phyloP scores from a whole-genome alignment of 2,113 vertebrate species.

The Furnarius figulus region DNA sequence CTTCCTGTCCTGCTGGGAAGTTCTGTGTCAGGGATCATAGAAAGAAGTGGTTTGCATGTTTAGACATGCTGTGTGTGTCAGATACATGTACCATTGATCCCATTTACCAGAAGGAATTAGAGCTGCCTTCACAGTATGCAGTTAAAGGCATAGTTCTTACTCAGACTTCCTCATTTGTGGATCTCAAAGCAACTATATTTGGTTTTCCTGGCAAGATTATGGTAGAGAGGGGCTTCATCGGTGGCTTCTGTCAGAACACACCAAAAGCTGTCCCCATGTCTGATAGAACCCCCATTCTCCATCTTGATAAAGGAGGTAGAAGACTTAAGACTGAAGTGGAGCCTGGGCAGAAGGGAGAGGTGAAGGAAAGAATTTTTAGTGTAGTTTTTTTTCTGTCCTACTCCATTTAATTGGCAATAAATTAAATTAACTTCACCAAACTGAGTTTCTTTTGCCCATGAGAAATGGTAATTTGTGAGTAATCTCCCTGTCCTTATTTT shows the following conservation, averaged over 20 bases:
- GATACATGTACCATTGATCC: background rate
- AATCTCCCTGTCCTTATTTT: background rate
- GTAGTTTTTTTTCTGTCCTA: background rate
- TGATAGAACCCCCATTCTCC: background rate
- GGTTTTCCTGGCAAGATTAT: background rate
- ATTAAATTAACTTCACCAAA: background rate
- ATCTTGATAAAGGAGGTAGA: background rate
- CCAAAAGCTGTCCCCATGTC: background rate
- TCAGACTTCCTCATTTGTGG: background rate
- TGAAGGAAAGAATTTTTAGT: background rate
- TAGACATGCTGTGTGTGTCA: background rate
- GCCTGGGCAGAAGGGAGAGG: background rate
- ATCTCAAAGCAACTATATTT: background rate
- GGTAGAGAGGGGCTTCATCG: background rate
- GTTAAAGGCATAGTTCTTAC: background rate
- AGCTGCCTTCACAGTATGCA: background rate
- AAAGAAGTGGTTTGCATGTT: background rate
- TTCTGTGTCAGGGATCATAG: background rate
- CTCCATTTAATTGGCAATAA: background rate
- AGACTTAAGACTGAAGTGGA: background rate
- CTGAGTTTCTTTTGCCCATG: fast-evolving
- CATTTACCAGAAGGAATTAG: background rate
- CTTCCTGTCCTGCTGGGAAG: background rate
- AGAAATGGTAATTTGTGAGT: background rate
- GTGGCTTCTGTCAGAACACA: background rate